Percentiles rank a stretch among this genome's conserved stretches.
These are phyloP conservation scores for Hiodon alosoides DNA, from an alignment of 2,113 vertebrate species.

Conservation along the genomic window DNA sequence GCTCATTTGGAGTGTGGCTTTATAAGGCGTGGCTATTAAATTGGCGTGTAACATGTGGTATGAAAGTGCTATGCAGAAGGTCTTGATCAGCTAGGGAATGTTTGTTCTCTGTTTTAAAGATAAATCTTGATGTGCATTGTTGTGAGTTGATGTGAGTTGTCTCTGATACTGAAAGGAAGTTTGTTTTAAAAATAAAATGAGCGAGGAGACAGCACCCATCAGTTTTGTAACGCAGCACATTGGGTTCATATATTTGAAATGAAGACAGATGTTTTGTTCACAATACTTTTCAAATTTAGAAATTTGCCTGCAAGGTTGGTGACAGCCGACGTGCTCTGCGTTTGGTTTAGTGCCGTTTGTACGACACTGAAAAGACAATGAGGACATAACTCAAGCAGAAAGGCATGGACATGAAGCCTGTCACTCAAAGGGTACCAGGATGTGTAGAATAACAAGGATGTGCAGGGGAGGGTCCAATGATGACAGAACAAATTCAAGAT, in stretches of 20 bases:
- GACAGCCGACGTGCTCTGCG: neutral
- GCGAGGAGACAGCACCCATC: slow-evolving; percentile 30
- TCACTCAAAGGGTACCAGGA: neutral
- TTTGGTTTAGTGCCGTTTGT: neutral
- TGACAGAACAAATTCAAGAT: slow-evolving; percentile 6
- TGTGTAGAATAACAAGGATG: neutral
- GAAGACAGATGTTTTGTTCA: slow-evolving; percentile 18
- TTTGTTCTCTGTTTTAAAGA: too few species aligned
- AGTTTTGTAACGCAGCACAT: slow-evolving; percentile 26
- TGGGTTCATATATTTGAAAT: slow-evolving; percentile 7
- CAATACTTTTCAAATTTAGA: neutral
- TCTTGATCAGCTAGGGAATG: too few species aligned
- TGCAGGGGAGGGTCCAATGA: neutral
- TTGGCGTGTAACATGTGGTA: too few species aligned
- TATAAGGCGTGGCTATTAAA: too few species aligned
- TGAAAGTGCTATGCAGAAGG: too few species aligned
- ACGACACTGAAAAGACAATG: neutral
- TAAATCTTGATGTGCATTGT: too few species aligned
- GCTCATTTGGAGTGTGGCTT: too few species aligned
- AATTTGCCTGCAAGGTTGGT: neutral
- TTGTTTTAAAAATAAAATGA: too few species aligned
- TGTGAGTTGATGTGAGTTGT: too few species aligned
- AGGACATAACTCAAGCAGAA: neutral
- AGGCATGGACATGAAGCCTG: neutral
- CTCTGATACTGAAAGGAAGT: too few species aligned